Percentiles rank a stretch among this genome's conserved stretches.
These are phyloP conservation scores for Drosophila ambigua DNA, from an alignment of 1,140 invertebrate species.

Conservation along the genomic window DNA sequence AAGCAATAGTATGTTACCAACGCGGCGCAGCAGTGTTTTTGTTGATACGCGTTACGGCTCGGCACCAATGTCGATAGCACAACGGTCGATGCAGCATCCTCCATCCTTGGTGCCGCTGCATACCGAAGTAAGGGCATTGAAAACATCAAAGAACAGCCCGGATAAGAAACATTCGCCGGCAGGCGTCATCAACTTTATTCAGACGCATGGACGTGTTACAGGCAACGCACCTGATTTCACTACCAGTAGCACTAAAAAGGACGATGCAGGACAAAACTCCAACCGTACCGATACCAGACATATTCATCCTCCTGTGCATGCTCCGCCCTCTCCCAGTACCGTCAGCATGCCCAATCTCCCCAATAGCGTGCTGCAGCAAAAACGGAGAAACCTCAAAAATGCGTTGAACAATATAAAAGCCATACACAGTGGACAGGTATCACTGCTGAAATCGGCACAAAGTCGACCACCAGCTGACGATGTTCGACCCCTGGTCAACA, in stretches of 20 bases:
- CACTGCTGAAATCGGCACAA: conserved; percentile 69
- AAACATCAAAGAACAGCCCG: conserved; percentile 23
- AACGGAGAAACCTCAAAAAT: conserved; percentile 73
- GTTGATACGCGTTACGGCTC: conserved; percentile 57
- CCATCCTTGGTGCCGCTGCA: conserved; percentile 48
- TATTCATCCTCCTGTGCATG: background rate
- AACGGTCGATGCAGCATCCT: conserved; percentile 60
- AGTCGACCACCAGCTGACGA: conserved; percentile 20
- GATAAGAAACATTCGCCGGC: conserved; percentile 56
- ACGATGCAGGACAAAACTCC: background rate
- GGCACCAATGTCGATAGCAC: conserved; percentile 68
- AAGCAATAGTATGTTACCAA: conserved; percentile 12
- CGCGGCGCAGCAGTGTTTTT: conserved; percentile 62
- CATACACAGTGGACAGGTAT: conserved; percentile 71
- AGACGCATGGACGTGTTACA: conserved; percentile 66
- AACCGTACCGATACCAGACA: conserved; percentile 3
- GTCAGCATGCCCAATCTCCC: conserved; percentile 44
- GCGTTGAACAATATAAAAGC: conserved; percentile 70
- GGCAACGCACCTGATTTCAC: conserved; percentile 40
- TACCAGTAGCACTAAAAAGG: conserved; percentile 1
- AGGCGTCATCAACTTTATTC: conserved; percentile 73
- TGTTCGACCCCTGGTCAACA: conserved; percentile 49
- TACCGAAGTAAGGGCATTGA: conserved; percentile 21
- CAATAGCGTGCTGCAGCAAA: conserved; percentile 70
- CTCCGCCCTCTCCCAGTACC: background rate